Percentiles rank a stretch among this genome's conserved stretches.
These are phyloP conservation scores for Lasiurus cinereus DNA, from an alignment of 2,113 vertebrate genomes.

Conservation along the genomic window DNA sequence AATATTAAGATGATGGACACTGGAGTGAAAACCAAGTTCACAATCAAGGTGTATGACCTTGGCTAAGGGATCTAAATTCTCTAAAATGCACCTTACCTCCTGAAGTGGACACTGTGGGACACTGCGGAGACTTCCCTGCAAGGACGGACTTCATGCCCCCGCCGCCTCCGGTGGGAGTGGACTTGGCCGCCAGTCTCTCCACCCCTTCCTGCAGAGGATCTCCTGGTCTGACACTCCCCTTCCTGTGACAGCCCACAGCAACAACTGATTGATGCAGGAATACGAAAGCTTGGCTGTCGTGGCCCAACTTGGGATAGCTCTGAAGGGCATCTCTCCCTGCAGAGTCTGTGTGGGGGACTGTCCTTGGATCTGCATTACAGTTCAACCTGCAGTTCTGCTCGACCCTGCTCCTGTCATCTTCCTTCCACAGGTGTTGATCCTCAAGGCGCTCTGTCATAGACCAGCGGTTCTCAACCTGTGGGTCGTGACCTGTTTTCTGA, in stretches of 20 bases:
- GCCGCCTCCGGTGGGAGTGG: fast-evolving
- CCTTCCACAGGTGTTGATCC: neutral
- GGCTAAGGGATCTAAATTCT: neutral
- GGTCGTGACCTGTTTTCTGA: too few relatives aligned
- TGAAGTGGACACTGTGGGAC: neutral
- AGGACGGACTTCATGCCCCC: neutral
- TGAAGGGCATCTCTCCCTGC: neutral
- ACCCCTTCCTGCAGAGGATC: neutral
- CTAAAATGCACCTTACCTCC: neutral
- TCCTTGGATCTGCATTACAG: neutral
- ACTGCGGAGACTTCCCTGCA: neutral
- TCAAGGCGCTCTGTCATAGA: neutral
- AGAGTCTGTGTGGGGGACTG: neutral
- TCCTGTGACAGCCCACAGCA: neutral
- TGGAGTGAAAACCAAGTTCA: neutral
- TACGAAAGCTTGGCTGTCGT: neutral
- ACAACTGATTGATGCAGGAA: neutral
- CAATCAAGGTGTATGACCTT: neutral
- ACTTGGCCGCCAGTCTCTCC: neutral
- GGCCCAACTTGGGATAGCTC: neutral
- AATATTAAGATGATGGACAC: neutral
- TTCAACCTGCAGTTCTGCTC: neutral
- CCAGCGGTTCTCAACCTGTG: too few relatives aligned
- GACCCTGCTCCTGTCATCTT: neutral
- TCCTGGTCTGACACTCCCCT: neutral